Evolutionary conservation across 2,888 invertebrate species (phyloP).

Genomic region (Hypena proboscidalis): DNA sequence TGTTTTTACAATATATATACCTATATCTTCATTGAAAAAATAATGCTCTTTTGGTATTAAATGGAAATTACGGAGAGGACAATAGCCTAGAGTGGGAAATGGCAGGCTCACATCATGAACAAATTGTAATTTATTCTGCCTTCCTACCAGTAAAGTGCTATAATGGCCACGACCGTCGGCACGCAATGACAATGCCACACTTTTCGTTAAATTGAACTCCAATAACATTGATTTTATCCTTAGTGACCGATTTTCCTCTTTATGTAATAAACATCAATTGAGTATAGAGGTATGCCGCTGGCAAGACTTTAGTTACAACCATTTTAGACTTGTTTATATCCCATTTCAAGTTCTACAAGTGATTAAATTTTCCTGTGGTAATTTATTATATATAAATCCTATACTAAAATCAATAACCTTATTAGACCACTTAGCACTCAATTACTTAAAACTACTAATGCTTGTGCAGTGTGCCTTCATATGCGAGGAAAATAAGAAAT

Average conservation of each 20-base stretch:
- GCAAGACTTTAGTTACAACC: no score
- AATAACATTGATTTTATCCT: conserved; percentile 12
- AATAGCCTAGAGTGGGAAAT: conserved; percentile 22
- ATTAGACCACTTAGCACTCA: no score
- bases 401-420: no score
- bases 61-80: conserved; percentile 26
- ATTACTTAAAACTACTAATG: no score
- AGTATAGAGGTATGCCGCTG: no score
- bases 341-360: no score
- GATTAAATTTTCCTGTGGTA: no score
- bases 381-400: no score
- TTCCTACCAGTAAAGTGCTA: conserved; percentile 3
- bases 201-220: not conserved
- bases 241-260: conserved; percentile 12
- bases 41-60: conserved; percentile 6
- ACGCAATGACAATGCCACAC: conserved; percentile 11
- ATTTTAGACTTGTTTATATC: no score
- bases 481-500: no score
- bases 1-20: no score
- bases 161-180: conserved; percentile 7
- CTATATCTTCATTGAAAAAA: conserved; percentile 6
- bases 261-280: not conserved
- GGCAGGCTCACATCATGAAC: conserved; percentile 12
- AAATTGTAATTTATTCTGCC: conserved; percentile 24
- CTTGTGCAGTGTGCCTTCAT: no score